Base-by-base conservation (phyloP, 2,888 invertebrate species). In the Mesodorylaimus sp. region DNA sequence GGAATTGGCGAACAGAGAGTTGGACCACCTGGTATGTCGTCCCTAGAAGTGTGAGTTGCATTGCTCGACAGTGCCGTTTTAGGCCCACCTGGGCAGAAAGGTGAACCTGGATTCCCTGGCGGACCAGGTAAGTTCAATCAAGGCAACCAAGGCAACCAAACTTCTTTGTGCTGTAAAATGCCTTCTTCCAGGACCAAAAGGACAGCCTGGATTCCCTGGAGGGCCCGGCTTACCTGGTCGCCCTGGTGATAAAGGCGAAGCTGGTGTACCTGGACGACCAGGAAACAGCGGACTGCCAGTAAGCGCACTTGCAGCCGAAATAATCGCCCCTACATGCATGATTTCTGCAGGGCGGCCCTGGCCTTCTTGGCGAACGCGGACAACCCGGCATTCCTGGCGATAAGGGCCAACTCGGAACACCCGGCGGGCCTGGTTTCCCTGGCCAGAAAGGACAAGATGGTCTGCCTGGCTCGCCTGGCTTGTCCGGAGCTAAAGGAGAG, bases 171-270 rank as follows among this genome's bases (percentile, higher is more conserved):
- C n/a, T n/a, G n/a, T n/a, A n/a, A n/a, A n/a, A n/a, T n/a, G n/a
- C n/a, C n/a, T n/a, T n/a, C n/a, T n/a, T n/a, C n/a, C n/a, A n/a
- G n/a, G n/a, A n/a, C n/a, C n/a, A n/a, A n/a, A n/a, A n/a, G n/a
- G n/a, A n/a, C 77, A 77, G 58, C 75, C 82, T 67, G 86, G 87
- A 75, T 73, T 76, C 25, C 46, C 46, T 3, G 46, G 46, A n/a
- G n/a, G n/a, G n/a, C n/a, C n/a, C n/a, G n/a, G 60, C 13, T 45
- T 53, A 29, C 52, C 58, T 38, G 62, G 58, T 2, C 50, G 50
- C 29, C n/a, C 3, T 26, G 51, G 51, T 16, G 38, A 46, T 23
- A 36, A 26, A n/a, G 51, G 51, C 21, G 28, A 42, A 19, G 50
- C 57, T 45, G 51, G 55, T n/a, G 21, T 23, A n/a, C 26, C 43